Evolutionary conservation across 2,888 invertebrate species (phyloP).

Genomic region (Caenorhabditis zanzibari): DNA sequence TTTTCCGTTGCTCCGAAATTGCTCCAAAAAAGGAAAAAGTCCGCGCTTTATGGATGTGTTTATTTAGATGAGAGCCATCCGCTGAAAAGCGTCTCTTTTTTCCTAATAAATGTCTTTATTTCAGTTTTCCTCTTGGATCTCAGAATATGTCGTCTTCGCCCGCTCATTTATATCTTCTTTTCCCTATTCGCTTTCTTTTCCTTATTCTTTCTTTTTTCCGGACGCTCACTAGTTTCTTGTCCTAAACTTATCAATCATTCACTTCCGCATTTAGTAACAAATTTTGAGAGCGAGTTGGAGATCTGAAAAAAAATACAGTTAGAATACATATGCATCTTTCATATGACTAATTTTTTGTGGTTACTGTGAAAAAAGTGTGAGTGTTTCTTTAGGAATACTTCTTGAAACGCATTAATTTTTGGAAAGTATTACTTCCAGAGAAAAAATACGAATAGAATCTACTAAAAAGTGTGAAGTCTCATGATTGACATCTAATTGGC

Average conservation of each 20-base stretch:
- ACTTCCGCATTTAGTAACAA: neutral
- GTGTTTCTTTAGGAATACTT: no score
- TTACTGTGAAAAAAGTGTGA: no score
- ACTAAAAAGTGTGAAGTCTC: neutral
- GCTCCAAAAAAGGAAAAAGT: no score
- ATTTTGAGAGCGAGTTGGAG: neutral
- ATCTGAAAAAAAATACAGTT: no score
- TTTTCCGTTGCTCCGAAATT: no score
- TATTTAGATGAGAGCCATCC: neutral
- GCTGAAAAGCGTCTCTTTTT: neutral
- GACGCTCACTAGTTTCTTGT: neutral
- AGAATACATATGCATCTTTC: no score
- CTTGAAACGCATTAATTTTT: neutral
- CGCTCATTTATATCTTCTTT: slow-evolving; percentile 22
- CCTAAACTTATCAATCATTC: neutral
- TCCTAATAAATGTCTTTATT: slow-evolving; percentile 4
- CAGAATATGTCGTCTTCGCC: neutral
- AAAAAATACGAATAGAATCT: neutral
- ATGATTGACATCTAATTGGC: slow-evolving; percentile 21
- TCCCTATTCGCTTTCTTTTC: slow-evolving; percentile 2
- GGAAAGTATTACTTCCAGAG: neutral
- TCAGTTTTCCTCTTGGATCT: neutral
- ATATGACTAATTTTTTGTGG: no score
- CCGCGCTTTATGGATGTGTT: no score
- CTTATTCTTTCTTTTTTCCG: slow-evolving; percentile 3